Evolutionary conservation across 2,888 invertebrate genomes (phyloP), one percentile per base, ranked within the genome.

Genomic region (Conops quadrifasciatus): DNA sequence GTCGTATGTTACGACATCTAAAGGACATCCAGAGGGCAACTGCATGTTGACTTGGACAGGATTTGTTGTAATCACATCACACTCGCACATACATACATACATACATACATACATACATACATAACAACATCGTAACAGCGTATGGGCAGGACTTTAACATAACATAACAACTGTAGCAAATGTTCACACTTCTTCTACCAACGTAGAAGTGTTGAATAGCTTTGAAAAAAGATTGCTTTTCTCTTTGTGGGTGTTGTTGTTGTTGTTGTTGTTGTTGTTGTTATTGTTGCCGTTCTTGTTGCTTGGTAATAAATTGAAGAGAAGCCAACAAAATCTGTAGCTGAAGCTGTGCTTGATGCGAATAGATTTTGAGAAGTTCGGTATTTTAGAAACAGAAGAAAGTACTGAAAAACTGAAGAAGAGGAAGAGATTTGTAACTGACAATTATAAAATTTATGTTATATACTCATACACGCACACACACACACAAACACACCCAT

Each of bases 301-400:
- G n/a, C n/a, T n/a, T n/a, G n/a, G n/a, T n/a, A n/a, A n/a, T n/a
- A n/a, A n/a, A n/a, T n/a, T n/a, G n/a, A n/a, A n/a, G n/a, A n/a
- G n/a, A n/a, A n/a, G n/a, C n/a, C n/a, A n/a, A n/a, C 36, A 36
- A 36, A 36, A 36, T 36, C 4, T 36, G 9, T 36, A 36, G 9
- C 36, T 36, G 36, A 36, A 56, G 45, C n/a, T n/a, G n/a, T 30
- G 67, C 59, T 67, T 71, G 67, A 60, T n/a, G n/a, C n/a, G 53
- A 47, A 9, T 2, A 15, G 9, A 63, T 53, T 62, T n/a, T 36
- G 66, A 24, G 62, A 66, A 30, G 53, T 71, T 51, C 71, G 56
- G 13, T 36, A 43, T 49, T 30, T 45, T 16, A 67, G 49, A 63
- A 60, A 21, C 13, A 36, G 36, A 36, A 9, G 5, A 36, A 36